Base-by-base conservation (phyloP, 23 tunicate genomes). In the Diplosoma virens region DNA sequence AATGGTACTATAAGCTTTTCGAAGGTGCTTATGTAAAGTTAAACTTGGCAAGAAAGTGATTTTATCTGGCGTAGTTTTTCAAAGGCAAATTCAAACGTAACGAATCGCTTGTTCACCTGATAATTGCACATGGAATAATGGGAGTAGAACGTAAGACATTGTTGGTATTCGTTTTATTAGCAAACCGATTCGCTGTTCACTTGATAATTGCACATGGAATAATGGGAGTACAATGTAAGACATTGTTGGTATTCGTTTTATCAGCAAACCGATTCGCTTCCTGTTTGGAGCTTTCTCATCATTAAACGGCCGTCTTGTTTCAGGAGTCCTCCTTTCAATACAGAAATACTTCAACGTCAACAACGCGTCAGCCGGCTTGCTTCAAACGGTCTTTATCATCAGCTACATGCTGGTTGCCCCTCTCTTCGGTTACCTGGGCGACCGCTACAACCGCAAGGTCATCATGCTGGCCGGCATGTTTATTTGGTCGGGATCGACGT, bases 351-450 rank as follows among this genome's bases (percentile, higher is more conserved):
- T 95, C 52, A 60, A 81, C 23, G 81, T 95, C 33, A 78, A 64
- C 32, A 95, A 95, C 47, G 91, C 88, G 22, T 56, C 64, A 35
- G 91, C 93, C 25, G 99, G 99, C 3, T 66, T 95, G 17, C 59
- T 95, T 0, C 99, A 95, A 71, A 95, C 99, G 21, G 93, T 89
- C 1, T 95, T 95, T 64, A 85, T 95, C 71, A 81, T 95, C 67
- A 89, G 96, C 56, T 95, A 95, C 75, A 95, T 95, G 99, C 52
- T 78, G 0, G 82, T 86, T 1, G 95, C 99, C 16, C 99, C 99
- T 0, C 35, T 95, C 18, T 92, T 95, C 37, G 99, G 99, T 37
- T 95, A 89, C 59, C 82, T 95, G 1, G 99, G 99, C 45, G 99
- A 95, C 67, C 79, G 99, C 0, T 95, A 73, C 82, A 95, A 95